Evolutionary conservation across 2,113 vertebrate species (phyloP).

Genomic region (Cyprinodon variegatus): DNA sequence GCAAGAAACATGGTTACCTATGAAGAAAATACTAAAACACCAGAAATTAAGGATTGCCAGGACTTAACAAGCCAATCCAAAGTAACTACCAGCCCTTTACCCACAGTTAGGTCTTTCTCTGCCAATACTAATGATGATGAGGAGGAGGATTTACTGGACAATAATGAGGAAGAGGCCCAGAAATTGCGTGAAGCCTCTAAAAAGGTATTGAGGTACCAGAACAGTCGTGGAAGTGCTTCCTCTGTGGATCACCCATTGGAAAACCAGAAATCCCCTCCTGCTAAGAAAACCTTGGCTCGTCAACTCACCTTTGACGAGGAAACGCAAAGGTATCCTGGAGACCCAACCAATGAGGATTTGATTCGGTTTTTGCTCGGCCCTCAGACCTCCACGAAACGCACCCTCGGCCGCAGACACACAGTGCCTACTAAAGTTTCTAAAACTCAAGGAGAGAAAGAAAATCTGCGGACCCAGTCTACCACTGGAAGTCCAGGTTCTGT

Average conservation of each 20-base stretch:
- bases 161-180: constrained; percentile 71
- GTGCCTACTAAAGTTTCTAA: constrained; percentile 43
- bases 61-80: background rate
- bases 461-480: constrained; percentile 16
- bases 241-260: constrained; percentile 65
- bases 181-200: constrained; percentile 77
- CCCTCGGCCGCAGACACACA: constrained; percentile 71
- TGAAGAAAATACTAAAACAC: constrained; percentile 21
- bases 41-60: constrained; percentile 20
- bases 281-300: constrained; percentile 10
- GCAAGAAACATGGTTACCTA: background rate
- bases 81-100: constrained; percentile 9
- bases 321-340: constrained; percentile 25
- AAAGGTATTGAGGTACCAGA: constrained; percentile 75
- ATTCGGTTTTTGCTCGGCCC: constrained; percentile 44
- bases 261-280: constrained; percentile 53
- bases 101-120: constrained; percentile 23
- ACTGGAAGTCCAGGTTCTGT: constrained; percentile 22
- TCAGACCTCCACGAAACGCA: constrained; percentile 14
- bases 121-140: constrained; percentile 13
- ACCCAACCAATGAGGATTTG: constrained; percentile 58
- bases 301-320: constrained; percentile 66
- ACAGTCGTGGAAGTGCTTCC: constrained; percentile 66
- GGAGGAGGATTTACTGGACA: constrained; percentile 66
- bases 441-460: constrained; percentile 42